Base-by-base conservation (phyloP, 2,797 vertebrate species). In the Psittacula derbiana region DNA sequence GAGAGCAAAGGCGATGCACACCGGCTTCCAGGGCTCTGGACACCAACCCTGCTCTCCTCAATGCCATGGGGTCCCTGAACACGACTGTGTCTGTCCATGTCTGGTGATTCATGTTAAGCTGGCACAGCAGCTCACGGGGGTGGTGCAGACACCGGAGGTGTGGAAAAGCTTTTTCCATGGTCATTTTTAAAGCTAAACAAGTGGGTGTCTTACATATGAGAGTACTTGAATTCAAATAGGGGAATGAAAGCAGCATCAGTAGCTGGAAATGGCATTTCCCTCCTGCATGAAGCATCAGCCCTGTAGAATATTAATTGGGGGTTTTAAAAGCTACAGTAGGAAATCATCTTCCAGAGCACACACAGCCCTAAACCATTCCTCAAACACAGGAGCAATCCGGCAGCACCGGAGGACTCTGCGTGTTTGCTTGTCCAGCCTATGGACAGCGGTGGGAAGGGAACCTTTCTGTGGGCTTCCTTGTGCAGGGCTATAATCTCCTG, bases 271-370 rank as follows among this genome's bases (percentile, higher is more conserved):
- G 76, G 83, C 79, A 25, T 46, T 86, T 84, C 69, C 74, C 65
- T 87, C 60, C 73, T 8, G 2, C 8, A 78, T 81, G 81, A 81
- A 92, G 64, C 92, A 49, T 27, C 43, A 50, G 44, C 80, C 74
- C 74, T 81, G 78, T 36, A 82, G 88, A 96, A 94, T 92, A 96
- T 97, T 93, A 91, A 93, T 78, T 67, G 74, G 70, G 83, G 90
- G 78, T 71, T 96, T 96, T 91, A 83, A 85, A 96, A 94, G 92
- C 71, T 76, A 41, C 2, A 11, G 66, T 81, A 74, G 65, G 92
- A 95, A 92, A 94, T 53, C 43, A 38, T 76, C 91, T 97, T 94
- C 80, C 92, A 92, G 96, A 93, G 93, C 95, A 40, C 3, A 2
- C 69, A 21, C 33, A 44, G 69, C 88, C 49, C 87, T 71, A n/a